These are phyloP conservation scores for Thamnophis elegans DNA, from an alignment of 2,797 vertebrate species.

Conservation along the genomic window DNA sequence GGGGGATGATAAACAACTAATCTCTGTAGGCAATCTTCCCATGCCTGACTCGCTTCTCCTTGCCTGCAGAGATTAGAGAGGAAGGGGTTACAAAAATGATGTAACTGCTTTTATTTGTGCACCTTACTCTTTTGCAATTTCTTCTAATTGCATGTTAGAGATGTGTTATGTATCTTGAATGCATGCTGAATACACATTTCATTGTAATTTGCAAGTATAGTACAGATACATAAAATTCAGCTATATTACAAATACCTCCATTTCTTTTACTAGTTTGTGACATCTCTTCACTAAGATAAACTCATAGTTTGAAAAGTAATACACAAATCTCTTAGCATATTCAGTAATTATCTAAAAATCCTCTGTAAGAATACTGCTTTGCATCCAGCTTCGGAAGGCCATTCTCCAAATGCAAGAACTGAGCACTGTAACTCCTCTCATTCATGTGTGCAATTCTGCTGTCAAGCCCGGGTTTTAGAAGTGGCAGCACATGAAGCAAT, in stretches of 20 bases:
- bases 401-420: not conserved
- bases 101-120: no score
- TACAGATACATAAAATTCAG: not conserved
- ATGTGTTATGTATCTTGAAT: not conserved
- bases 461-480: not conserved
- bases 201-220: not conserved
- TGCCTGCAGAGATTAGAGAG: no score
- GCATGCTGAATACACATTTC: not conserved
- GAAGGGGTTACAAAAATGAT: no score
- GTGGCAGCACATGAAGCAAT: fast-evolving
- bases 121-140: no score
- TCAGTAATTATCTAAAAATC: not conserved
- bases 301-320: not conserved
- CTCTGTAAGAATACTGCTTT: not conserved
- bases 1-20: no score
- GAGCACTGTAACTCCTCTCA: not conserved
- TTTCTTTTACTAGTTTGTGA: not conserved
- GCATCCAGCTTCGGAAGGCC: not conserved
- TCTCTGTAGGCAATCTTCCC: no score
- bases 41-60: no score
- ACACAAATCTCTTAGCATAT: not conserved
- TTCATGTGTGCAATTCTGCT: not conserved
- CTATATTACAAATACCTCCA: not conserved
- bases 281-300: not conserved
- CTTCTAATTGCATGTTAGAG: not conserved